phyloP scores from a whole-genome alignment of 2,113 vertebrate genomes.

The Carassius auratus region DNA sequence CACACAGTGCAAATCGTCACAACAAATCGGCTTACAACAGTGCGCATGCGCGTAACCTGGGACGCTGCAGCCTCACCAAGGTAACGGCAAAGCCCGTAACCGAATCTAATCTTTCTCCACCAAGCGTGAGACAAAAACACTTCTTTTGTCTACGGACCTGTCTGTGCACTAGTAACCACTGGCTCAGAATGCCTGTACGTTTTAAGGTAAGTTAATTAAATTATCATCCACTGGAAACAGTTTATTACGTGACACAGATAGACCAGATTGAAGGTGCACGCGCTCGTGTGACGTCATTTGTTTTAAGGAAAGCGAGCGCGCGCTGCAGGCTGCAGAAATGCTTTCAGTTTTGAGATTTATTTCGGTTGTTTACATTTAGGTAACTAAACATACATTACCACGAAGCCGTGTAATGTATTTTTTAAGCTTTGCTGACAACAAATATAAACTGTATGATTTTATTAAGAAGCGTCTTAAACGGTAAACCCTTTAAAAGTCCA shows the following conservation, averaged over 20 bases:
- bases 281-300: not conserved
- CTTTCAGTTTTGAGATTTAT: conserved; percentile 22
- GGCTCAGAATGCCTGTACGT: conserved; percentile 47
- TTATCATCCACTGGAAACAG: not conserved
- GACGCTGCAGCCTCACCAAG: conserved; percentile 54
- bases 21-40: conserved; percentile 28
- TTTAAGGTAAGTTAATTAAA: conserved; percentile 54
- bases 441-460: not conserved
- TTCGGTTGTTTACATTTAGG: not conserved
- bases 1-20: not conserved
- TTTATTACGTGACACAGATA: not conserved
- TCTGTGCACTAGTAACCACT: not conserved
- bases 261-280: not conserved
- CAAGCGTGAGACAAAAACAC: not conserved
- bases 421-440: not conserved
- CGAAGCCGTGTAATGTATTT: not conserved
- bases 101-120: not conserved
- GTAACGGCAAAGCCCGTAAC: conserved; percentile 29
- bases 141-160: not conserved
- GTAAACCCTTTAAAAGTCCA: not conserved
- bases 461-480: not conserved
- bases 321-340: conserved; percentile 22
- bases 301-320: conserved; percentile 3
- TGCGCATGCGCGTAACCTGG: conserved; percentile 51
- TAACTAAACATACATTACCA: not conserved